phyloP scores from a whole-genome alignment of 2,113 vertebrate genomes.

The Microcebus ravelobensis region DNA sequence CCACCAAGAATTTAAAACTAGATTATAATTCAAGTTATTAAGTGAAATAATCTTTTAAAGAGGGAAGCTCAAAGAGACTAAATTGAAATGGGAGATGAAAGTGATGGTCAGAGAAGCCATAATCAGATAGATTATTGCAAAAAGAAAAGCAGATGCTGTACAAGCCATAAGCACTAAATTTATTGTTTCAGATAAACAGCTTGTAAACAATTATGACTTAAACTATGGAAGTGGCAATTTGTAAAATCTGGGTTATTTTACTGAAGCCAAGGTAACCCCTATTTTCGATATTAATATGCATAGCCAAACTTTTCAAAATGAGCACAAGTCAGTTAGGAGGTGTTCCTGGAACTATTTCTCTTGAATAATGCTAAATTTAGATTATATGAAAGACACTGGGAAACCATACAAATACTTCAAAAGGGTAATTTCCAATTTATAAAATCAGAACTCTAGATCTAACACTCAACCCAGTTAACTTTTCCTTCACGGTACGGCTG shows the following conservation, averaged over 20 bases:
- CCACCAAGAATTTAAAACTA: constrained; percentile 52
- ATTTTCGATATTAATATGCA: constrained; percentile 57
- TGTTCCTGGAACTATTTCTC: neutral
- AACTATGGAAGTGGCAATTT: neutral
- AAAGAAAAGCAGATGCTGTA: constrained; percentile 27
- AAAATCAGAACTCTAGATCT: constrained; percentile 49
- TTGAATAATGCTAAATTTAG: constrained; percentile 25
- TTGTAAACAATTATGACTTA: constrained; percentile 37
- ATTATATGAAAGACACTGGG: constrained; percentile 14
- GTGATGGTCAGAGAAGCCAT: constrained; percentile 1
- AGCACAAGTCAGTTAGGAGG: constrained; percentile 28
- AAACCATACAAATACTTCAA: constrained; percentile 49
- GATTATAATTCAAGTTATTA: constrained; percentile 34
- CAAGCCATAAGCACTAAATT: constrained; percentile 12
- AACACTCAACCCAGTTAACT: constrained; percentile 43
- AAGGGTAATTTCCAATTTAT: constrained; percentile 27
- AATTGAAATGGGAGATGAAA: neutral
- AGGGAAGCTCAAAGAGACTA: neutral
- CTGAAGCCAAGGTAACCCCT: neutral
- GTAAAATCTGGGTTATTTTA: constrained; percentile 45
- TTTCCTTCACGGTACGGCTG: neutral
- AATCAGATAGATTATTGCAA: neutral
- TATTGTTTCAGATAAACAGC: neutral
- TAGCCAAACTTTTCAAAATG: constrained; percentile 38
- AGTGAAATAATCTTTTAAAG: constrained; percentile 27